Percentiles rank a stretch among this genome's conserved stretches.
Conservation (phyloP, 2,113 vertebrate species). For the Corythornis madagascariensis region DNA sequence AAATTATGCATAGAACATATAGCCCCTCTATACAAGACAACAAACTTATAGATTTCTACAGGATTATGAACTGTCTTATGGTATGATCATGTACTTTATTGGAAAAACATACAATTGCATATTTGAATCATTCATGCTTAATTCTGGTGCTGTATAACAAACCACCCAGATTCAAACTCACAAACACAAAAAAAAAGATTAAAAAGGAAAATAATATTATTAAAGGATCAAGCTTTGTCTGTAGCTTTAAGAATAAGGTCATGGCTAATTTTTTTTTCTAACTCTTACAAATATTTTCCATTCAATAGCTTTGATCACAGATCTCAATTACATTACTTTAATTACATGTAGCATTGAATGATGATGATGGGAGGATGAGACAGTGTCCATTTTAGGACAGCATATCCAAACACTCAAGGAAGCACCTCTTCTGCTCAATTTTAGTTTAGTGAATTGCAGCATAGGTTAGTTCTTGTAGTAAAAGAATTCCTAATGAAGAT, state of each 20-base stretch:
- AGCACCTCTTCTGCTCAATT: neutral
- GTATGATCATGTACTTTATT: neutral
- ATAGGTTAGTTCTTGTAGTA: neutral
- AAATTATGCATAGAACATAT: neutral
- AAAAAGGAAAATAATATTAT: neutral
- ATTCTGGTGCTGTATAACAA: neutral
- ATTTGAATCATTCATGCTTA: neutral
- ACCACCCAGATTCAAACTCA: neutral
- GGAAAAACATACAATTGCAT: neutral
- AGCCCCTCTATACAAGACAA: neutral
- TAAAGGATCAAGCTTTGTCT: neutral
- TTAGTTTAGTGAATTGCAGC: neutral
- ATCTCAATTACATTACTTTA: neutral
- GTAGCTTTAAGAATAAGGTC: neutral
- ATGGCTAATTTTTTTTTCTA: neutral
- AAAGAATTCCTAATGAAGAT: slow-evolving; percentile 4
- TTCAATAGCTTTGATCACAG: neutral
- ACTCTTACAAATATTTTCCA: neutral
- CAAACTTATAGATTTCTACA: neutral
- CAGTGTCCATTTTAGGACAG: neutral
- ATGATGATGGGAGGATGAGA: neutral
- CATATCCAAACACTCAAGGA: neutral
- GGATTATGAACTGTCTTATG: neutral
- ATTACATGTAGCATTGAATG: neutral
- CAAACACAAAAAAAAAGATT: neutral